phyloP scores from a whole-genome alignment of 1,140 invertebrate genomes.

The Teleopsis dalmanni region DNA sequence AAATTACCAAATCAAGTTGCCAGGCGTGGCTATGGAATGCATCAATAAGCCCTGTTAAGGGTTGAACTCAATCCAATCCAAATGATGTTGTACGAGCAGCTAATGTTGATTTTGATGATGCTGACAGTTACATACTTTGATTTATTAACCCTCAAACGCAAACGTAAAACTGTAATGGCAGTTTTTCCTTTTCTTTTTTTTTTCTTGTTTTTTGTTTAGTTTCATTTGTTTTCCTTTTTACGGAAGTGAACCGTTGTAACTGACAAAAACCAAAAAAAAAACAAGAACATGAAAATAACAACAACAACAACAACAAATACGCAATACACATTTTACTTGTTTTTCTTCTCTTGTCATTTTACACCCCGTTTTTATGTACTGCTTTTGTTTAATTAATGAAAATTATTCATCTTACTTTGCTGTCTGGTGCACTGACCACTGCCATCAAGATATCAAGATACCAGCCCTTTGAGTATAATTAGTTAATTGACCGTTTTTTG shows the following conservation, averaged over 20 bases:
- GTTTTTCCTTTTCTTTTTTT: neutral
- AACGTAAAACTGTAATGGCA: neutral
- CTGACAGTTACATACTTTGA: constrained; percentile 10
- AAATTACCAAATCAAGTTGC: neutral
- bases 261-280: no score
- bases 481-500: constrained; percentile 36
- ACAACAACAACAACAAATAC: no score
- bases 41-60: constrained; percentile 1
- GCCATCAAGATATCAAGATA: neutral
- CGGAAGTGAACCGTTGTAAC: no score
- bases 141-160: constrained; percentile 5
- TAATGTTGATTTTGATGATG: no score
- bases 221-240: no score
- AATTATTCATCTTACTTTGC: constrained; percentile 7
- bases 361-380: neutral
- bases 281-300: no score
- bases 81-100: no score
- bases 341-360: neutral
- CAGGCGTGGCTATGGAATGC: neutral
- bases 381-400: constrained; percentile 2
- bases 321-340: no score
- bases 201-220: neutral
- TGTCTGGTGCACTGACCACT: constrained; percentile 4
- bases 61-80: neutral
- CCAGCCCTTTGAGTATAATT: constrained; percentile 32